Evolutionary conservation across 2,113 vertebrate genomes (phyloP).

Genomic region (Origma solitaria): DNA sequence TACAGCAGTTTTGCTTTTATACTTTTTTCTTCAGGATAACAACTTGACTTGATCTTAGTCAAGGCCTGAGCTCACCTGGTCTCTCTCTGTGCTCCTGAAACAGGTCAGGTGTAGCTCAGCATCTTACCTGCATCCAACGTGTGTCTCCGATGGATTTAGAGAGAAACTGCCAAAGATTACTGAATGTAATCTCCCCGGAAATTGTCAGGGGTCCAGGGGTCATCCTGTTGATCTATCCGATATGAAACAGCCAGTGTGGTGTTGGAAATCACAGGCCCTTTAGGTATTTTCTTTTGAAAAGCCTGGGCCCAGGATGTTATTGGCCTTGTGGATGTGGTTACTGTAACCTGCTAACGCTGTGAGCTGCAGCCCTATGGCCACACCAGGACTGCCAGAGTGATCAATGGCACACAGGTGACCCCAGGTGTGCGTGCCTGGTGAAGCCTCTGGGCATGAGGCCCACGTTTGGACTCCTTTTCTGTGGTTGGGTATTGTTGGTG

Average conservation of each 20-base stretch:
- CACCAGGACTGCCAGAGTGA: rapidly evolving
- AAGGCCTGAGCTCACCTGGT: background rate
- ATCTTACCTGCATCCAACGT: background rate
- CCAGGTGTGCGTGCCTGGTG: rapidly evolving
- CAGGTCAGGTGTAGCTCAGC: background rate
- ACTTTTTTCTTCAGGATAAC: background rate
- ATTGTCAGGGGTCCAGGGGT: no score
- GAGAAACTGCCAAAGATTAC: background rate
- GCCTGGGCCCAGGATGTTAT: background rate
- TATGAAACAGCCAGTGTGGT: background rate
- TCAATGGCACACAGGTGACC: rapidly evolving
- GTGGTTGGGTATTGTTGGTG: no score
- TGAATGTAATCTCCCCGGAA: background rate
- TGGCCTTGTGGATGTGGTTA: background rate
- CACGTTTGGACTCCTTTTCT: rapidly evolving
- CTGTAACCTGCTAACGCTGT: background rate
- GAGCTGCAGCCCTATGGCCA: background rate
- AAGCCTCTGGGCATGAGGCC: background rate
- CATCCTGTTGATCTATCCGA: rapidly evolving
- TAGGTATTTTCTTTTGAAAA: background rate
- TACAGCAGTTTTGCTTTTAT: background rate
- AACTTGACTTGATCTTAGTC: background rate
- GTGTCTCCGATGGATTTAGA: background rate
- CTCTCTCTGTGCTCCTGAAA: background rate
- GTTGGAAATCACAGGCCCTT: background rate